Evolutionary conservation across 2,797 vertebrate genomes (phyloP).

Genomic region (Syncerus caffer): DNA sequence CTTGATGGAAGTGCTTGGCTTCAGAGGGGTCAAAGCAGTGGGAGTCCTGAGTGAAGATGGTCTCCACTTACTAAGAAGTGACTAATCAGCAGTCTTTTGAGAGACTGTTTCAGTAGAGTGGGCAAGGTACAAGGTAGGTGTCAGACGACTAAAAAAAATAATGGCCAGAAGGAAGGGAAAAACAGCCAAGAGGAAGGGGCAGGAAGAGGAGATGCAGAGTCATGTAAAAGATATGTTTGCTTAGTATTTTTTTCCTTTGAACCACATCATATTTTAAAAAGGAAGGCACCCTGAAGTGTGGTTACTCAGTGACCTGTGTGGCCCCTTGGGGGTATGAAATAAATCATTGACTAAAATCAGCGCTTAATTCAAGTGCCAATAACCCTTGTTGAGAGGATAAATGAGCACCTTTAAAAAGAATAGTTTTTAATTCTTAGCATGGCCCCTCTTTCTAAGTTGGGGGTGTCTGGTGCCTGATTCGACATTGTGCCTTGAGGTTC

Average conservation of each 20-base stretch:
- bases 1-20: background rate
- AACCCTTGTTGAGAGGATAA: background rate
- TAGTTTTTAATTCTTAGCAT: background rate
- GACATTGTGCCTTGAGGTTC: background rate
- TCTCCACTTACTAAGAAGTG: background rate
- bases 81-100: background rate
- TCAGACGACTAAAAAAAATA: background rate
- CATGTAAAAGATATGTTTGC: background rate
- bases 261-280: background rate
- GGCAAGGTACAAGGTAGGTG: background rate
- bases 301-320: background rate
- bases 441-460: background rate
- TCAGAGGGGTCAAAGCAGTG: background rate
- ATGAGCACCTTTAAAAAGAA: background rate
- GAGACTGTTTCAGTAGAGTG: background rate
- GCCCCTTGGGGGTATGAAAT: background rate
- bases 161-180: background rate
- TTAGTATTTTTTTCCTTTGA: background rate
- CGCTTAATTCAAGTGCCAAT: background rate
- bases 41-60: background rate
- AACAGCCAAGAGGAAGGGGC: background rate
- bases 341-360: conserved; percentile 26
- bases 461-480: background rate
- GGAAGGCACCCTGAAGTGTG: background rate
- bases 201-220: background rate